Base-by-base conservation (phyloP, 2,888 invertebrate species). In the Ectemnius lituratus region DNA sequence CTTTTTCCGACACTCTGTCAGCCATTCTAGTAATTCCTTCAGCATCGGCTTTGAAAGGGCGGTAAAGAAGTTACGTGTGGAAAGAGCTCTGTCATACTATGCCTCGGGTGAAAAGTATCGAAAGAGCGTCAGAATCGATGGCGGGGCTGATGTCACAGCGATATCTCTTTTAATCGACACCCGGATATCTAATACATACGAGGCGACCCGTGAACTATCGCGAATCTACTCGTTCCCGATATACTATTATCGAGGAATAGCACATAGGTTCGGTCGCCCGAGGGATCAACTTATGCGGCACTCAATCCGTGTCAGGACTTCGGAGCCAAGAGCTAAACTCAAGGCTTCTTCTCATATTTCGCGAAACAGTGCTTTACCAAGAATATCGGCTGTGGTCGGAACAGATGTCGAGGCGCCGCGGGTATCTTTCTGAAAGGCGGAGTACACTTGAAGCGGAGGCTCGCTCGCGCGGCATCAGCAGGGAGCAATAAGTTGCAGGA, bases 401-500 rank as follows among this genome's bases (percentile, higher is more conserved):
- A 61, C 73, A 70, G 64, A 67, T 70, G 67, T 64, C 63, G 37
- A 23, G 23, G 23, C 2, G 23, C 8, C 37, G 52, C n/a, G 14
- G 52, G 8, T 52, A 16, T 52, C 45, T 61, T 14, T 45, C 61
- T 28, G 46, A n/a, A 11, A 27, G 8, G 14, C 11, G 28, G 37
- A 67, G 66, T 68, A 62, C 27, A 68, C 57, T 27, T 52, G 27
- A 18, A 57, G 37, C 37, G 64, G 52, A 37, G 45, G 37, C 52
- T 8, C 37, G 37, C 37, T 71, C 76, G 77, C 78, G 73, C 37
- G 37, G 37, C 37, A 37, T 37, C 37, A 37, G 37, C 37, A 69
- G 76, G 70, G 76, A 83, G 79, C 82, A 80, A 81, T 85, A 84
- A 69, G 70, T 76, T 76, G 75, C 70, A 18, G 45, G 57, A 20